Conservation (phyloP, 2,797 vertebrate genomes). For the Clarias pachynema region DNA sequence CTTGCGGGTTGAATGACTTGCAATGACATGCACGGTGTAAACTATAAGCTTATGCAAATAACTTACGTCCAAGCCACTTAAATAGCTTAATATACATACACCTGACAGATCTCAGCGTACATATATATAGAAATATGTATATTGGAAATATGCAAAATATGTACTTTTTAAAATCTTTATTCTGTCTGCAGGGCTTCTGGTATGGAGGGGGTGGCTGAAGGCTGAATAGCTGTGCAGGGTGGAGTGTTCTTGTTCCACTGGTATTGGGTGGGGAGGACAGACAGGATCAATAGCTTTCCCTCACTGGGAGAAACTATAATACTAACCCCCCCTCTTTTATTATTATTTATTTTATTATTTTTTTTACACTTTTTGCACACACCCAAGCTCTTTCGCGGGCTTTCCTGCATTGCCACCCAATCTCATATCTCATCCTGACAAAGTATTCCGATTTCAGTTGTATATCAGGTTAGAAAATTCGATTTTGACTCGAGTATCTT, state of each 20-base stretch:
- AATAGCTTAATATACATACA: neutral
- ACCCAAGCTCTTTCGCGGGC: neutral
- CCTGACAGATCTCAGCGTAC: neutral
- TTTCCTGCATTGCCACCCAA: neutral
- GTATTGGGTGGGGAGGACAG: conserved; percentile 39
- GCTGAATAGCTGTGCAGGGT: conserved; percentile 44
- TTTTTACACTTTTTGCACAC: neutral
- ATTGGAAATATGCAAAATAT: conserved; percentile 1
- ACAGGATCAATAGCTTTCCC: conserved; percentile 38
- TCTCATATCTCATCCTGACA: conserved; percentile 4
- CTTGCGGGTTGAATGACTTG: neutral
- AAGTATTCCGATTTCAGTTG: neutral
- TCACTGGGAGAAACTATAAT: conserved; percentile 31
- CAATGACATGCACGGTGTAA: neutral
- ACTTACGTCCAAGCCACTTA: neutral
- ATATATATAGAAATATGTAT: neutral
- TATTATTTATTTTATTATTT: too few relatives aligned
- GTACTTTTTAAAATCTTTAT: neutral
- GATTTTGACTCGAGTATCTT: neutral
- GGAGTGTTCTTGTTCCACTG: conserved; percentile 40
- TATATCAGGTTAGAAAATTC: neutral
- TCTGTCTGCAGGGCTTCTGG: conserved; percentile 12
- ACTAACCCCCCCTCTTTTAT: neutral
- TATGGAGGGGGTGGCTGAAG: conserved; percentile 26
- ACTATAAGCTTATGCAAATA: conserved; percentile 8